Conservation (phyloP, 2,888 invertebrate genomes). For the Tipula helvola region DNA sequence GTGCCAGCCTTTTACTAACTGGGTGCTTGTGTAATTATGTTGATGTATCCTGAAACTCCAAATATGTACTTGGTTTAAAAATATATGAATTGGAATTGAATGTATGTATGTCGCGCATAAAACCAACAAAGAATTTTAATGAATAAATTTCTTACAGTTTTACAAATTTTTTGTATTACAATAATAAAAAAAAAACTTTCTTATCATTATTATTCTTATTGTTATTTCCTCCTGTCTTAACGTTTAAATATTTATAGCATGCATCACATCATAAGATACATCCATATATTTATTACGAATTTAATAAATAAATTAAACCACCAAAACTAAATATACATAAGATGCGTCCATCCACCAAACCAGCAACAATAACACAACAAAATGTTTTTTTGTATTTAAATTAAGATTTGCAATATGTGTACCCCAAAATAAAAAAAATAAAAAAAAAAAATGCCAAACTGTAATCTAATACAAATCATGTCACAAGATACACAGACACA, state of each 20-base stretch:
- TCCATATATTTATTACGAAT: neutral
- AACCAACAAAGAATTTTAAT: neutral
- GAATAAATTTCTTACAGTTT: neutral
- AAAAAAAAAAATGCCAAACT: neutral
- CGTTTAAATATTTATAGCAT: neutral
- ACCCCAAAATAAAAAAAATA: neutral
- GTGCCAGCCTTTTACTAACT: no score
- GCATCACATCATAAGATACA: neutral
- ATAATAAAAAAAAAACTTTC: neutral
- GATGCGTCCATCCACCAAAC: neutral
- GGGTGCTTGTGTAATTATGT: neutral
- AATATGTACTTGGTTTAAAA: neutral
- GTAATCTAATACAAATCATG: neutral
- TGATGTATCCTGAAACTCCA: neutral
- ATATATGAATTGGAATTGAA: neutral
- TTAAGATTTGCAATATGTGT: neutral
- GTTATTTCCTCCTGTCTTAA: neutral
- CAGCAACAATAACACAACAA: neutral
- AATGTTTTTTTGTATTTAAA: neutral
- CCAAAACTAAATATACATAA: neutral
- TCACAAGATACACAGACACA: neutral
- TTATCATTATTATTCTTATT: neutral
- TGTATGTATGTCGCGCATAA: neutral
- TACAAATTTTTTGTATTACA: neutral
- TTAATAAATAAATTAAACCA: neutral